Evolutionary conservation across 2,113 vertebrate species (phyloP).

Genomic region (Tylochromis polylepis): DNA sequence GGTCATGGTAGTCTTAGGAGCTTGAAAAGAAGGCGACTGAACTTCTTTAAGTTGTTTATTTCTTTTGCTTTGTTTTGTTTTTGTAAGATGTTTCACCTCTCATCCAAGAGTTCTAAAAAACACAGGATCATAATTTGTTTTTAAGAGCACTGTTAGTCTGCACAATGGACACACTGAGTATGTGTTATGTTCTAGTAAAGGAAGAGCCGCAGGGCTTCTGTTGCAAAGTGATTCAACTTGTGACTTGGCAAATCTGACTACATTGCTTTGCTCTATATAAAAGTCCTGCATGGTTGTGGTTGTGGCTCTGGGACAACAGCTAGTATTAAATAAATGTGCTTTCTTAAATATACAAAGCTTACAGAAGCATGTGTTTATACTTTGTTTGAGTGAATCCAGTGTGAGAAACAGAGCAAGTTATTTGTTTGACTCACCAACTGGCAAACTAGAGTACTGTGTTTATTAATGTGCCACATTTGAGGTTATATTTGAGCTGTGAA

Average conservation of each 20-base stretch:
- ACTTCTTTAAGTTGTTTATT: background rate
- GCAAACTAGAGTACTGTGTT: background rate
- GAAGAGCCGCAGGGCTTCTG: background rate
- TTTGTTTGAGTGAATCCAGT: background rate
- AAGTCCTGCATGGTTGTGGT: background rate
- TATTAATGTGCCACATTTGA: background rate
- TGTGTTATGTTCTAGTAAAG: background rate
- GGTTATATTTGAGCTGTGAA: background rate
- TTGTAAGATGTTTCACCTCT: background rate
- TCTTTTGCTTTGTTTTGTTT: background rate
- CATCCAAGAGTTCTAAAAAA: background rate
- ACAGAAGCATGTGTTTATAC: background rate
- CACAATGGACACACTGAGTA: background rate
- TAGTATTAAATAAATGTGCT: conserved; percentile 26
- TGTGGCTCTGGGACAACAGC: conserved; percentile 1
- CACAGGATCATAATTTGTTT: background rate
- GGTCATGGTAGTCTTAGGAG: background rate
- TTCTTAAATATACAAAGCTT: background rate
- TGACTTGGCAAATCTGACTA: conserved; percentile 32
- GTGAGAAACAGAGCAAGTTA: background rate
- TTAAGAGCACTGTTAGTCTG: background rate
- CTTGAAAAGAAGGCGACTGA: background rate
- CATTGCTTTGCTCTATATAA: conserved; percentile 17
- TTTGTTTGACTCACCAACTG: background rate
- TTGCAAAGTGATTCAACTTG: conserved; percentile 27